Evolutionary conservation across 2,113 vertebrate genomes (phyloP).

Genomic region (Cariama cristata): DNA sequence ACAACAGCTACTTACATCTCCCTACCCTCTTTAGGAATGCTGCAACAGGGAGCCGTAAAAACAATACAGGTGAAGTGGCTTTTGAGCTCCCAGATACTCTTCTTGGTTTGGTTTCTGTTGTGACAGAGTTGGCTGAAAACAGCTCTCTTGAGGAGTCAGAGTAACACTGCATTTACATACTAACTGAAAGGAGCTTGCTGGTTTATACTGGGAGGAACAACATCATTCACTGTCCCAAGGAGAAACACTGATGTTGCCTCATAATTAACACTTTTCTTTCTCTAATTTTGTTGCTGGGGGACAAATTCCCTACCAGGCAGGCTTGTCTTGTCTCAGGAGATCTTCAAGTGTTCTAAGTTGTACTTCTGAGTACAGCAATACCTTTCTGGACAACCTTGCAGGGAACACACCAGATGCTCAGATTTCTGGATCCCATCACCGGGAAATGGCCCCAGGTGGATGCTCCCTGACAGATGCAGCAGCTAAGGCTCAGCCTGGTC

Average conservation of each 20-base stretch:
- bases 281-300: background rate
- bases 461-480: background rate
- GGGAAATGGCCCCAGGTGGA: background rate
- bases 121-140: background rate
- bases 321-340: background rate
- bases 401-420: background rate
- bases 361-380: background rate
- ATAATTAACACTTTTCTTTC: background rate
- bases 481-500: background rate
- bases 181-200: background rate
- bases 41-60: background rate
- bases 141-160: background rate
- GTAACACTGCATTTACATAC: background rate
- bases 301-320: background rate
- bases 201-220: background rate
- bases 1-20: background rate
- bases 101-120: background rate
- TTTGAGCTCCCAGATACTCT: background rate
- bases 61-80: rapidly evolving
- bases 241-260: background rate
- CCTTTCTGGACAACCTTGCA: background rate
- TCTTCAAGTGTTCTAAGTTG: background rate
- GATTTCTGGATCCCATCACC: background rate
- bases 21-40: background rate
- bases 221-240: background rate